These are phyloP conservation scores for Catharus bicknelli DNA, from an alignment of 2,113 vertebrate genomes.

Conservation along the genomic window DNA sequence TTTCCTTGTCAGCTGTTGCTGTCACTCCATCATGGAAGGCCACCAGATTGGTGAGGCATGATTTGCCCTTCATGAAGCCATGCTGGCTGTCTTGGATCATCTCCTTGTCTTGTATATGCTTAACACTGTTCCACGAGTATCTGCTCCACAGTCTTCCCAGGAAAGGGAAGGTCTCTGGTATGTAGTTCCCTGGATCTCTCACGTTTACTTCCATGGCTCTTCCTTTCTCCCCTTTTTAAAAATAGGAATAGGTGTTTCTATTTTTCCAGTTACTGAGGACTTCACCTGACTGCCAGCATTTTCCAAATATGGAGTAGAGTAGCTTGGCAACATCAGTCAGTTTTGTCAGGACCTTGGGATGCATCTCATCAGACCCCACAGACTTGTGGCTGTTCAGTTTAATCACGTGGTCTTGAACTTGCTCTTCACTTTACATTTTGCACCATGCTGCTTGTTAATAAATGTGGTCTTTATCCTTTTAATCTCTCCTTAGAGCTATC, in stretches of 20 bases:
- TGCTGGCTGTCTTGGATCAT: background rate
- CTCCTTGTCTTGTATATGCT: background rate
- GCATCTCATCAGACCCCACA: background rate
- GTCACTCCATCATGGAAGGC: background rate
- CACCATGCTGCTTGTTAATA: background rate
- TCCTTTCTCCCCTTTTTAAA: background rate
- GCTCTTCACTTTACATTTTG: background rate
- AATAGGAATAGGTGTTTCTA: background rate
- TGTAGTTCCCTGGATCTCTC: background rate
- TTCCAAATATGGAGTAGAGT: background rate
- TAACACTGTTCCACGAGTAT: background rate
- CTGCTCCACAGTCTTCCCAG: background rate
- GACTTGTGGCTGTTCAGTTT: background rate
- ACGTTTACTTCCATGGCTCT: background rate
- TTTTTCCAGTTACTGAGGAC: background rate
- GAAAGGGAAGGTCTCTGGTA: background rate
- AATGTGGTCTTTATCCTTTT: background rate
- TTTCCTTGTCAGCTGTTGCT: background rate
- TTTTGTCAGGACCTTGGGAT: background rate
- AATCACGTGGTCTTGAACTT: background rate
- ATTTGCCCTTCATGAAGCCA: background rate
- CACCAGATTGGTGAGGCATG: background rate
- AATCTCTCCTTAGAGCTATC: background rate
- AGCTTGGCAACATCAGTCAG: background rate
- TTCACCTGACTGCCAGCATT: background rate